These are phyloP conservation scores for Miopithecus talapoin DNA, from an alignment of 2,797 vertebrate species.

Conservation along the genomic window DNA sequence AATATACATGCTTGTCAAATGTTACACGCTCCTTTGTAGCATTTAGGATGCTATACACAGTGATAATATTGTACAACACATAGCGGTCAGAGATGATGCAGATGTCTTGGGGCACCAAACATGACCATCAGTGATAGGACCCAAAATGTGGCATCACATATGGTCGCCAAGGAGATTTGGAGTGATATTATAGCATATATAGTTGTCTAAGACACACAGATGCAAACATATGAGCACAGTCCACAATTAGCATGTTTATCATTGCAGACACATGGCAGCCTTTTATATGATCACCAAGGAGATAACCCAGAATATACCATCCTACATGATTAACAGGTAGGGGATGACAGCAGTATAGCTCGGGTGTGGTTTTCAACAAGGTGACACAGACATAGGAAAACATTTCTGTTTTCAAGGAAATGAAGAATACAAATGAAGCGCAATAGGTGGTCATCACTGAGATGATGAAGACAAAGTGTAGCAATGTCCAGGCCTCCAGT, in stretches of 20 bases:
- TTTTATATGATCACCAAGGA: not conserved
- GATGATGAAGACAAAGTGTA: not conserved
- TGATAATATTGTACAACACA: not conserved
- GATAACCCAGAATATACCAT: not conserved
- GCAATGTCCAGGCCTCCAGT: not conserved
- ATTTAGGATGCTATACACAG: not conserved
- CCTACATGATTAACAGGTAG: not conserved
- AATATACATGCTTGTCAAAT: not conserved
- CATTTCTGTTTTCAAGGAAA: not conserved
- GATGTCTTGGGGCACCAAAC: not conserved
- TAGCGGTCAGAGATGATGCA: not conserved
- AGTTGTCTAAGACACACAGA: not conserved
- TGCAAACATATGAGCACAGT: not conserved
- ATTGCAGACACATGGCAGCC: not conserved
- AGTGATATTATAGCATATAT: not conserved
- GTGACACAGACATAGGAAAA: not conserved
- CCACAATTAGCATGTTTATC: not conserved
- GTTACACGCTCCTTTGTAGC: not conserved
- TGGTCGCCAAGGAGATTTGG: no score
- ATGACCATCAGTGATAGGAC: not conserved
- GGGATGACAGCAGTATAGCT: not conserved
- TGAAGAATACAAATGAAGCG: not conserved
- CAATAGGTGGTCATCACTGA: not conserved
- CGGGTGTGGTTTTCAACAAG: not conserved
- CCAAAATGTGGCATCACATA: not conserved